Percentiles rank a stretch among this genome's conserved stretches.
Conservation (phyloP, 2,888 invertebrate species). For the Acanthosoma haemorrhoidale region DNA sequence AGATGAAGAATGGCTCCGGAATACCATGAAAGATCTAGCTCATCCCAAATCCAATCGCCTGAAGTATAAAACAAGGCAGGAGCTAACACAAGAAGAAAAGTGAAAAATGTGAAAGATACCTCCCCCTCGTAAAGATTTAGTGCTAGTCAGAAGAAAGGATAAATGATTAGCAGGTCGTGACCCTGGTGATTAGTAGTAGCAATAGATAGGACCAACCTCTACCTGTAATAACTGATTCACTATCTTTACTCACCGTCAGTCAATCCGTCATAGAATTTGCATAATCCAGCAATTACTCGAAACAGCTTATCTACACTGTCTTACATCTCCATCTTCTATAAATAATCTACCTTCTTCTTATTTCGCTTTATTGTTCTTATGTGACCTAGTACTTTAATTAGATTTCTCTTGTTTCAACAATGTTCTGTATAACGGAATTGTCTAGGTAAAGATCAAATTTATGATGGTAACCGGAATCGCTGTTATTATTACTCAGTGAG, state of each 20-base stretch:
- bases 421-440: too few relatives aligned
- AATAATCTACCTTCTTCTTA: background rate
- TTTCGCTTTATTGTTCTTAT: too few relatives aligned
- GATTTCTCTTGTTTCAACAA: too few relatives aligned
- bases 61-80: background rate
- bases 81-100: background rate
- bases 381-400: too few relatives aligned
- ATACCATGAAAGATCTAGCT: too few relatives aligned
- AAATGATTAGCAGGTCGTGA: background rate
- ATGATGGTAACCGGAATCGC: too few relatives aligned
- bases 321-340: background rate
- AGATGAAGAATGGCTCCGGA: too few relatives aligned
- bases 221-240: background rate
- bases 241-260: background rate
- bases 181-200: background rate
- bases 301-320: background rate
- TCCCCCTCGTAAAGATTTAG: background rate
- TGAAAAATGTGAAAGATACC: background rate
- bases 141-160: background rate
- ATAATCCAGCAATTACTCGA: conserved; percentile 3
- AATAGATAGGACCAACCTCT: background rate
- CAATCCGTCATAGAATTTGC: background rate
- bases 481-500: too few relatives aligned
- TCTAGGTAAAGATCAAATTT: too few relatives aligned
- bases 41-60: background rate